Conservation (phyloP, 2,888 invertebrate genomes). For the Chaetoderma sp. region DNA sequence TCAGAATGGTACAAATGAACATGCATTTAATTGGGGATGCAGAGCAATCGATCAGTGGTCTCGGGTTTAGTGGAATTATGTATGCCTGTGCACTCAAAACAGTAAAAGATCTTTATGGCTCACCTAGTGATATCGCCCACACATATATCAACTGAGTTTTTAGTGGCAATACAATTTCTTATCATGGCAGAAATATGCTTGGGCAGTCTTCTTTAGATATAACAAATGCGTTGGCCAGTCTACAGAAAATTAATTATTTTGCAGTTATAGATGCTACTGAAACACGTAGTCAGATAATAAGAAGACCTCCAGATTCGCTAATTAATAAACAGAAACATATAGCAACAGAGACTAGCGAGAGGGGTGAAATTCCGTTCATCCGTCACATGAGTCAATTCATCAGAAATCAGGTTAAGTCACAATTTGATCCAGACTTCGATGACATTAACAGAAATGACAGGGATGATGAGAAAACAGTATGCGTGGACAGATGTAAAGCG, state of each 20-base stretch:
- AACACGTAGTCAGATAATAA: background rate
- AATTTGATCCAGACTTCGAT: conserved; percentile 8
- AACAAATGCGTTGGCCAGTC: conserved; percentile 3
- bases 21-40: conserved; percentile 15
- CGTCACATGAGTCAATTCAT: conserved; percentile 11
- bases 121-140: conserved; percentile 8
- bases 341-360: background rate
- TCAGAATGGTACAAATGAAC: conserved; percentile 16
- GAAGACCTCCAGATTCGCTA: background rate
- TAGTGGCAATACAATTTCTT: background rate
- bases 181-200: conserved; percentile 1
- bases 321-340: background rate
- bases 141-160: conserved; percentile 8
- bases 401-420: conserved; percentile 3
- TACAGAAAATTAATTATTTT: background rate
- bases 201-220: conserved; percentile 4
- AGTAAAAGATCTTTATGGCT: conserved; percentile 17
- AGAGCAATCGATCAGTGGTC: conserved; percentile 3
- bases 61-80: conserved; percentile 7
- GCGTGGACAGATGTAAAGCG: background rate
- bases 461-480: background rate
- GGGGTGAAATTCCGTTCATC: background rate
- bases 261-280: conserved; percentile 7
- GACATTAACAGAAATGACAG: conserved; percentile 2
- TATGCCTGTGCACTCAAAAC: conserved; percentile 15